Evolutionary conservation across 2,113 vertebrate genomes (phyloP).

Genomic region (Neoarius graeffei): DNA sequence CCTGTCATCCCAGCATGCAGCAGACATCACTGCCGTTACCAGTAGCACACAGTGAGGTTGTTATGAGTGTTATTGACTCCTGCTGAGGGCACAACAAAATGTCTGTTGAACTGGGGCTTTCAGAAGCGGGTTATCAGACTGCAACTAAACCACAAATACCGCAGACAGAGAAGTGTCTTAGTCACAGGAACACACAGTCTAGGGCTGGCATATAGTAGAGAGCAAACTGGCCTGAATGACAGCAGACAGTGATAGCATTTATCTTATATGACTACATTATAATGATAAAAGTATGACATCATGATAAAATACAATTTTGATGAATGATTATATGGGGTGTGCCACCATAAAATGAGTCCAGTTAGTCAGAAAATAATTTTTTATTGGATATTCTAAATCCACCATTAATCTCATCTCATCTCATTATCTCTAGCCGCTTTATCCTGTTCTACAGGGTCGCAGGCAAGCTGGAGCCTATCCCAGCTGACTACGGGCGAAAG

Average conservation of each 20-base stretch:
- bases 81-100: background rate
- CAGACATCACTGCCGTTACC: background rate
- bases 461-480: too few relatives aligned
- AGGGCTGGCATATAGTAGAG: too few relatives aligned
- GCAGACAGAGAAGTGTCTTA: background rate
- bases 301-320: background rate
- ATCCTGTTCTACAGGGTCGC: too few relatives aligned
- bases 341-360: too few relatives aligned
- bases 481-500: too few relatives aligned
- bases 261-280: background rate
- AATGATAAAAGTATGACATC: background rate
- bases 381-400: too few relatives aligned
- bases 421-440: too few relatives aligned
- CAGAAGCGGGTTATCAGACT: background rate
- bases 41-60: background rate
- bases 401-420: too few relatives aligned
- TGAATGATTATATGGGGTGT: background rate
- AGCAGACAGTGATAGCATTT: background rate
- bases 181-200: background rate
- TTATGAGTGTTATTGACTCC: background rate
- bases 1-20: background rate
- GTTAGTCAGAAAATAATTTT: too few relatives aligned
- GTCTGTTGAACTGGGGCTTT: background rate
- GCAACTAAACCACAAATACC: background rate
- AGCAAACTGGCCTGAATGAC: background rate